Conservation (phyloP, 2,113 vertebrate species). For the Clarias magur region DNA sequence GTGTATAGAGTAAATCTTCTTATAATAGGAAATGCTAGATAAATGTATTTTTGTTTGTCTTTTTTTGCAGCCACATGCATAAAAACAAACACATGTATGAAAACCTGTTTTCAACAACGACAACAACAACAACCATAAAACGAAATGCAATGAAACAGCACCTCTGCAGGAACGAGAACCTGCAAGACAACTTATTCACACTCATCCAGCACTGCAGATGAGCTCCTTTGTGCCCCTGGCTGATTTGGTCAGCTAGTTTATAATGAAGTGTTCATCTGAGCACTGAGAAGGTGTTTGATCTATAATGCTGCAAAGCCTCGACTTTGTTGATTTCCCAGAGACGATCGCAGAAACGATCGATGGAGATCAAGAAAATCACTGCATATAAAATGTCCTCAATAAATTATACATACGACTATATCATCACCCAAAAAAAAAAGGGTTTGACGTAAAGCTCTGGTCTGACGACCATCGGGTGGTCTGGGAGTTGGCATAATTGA, state of each 20-base stretch:
- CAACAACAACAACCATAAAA: not conserved
- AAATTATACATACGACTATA: not conserved
- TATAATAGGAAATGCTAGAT: too few species aligned
- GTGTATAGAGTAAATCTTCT: too few species aligned
- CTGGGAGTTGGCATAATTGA: not conserved
- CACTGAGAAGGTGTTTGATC: not conserved
- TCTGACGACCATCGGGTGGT: not conserved
- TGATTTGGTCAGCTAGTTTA: not conserved
- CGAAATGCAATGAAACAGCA: not conserved
- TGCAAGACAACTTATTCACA: not conserved
- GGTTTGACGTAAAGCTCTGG: not conserved
- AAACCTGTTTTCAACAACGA: not conserved
- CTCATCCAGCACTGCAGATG: not conserved
- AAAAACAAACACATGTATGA: not conserved
- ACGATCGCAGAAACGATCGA: not conserved
- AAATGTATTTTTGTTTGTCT: too few species aligned
- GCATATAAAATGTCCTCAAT: not conserved
- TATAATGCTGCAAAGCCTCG: not conserved
- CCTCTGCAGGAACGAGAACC: not conserved
- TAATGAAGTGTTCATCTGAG: not conserved
- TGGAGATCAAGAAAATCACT: not conserved
- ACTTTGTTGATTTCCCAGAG: not conserved
- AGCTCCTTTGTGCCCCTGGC: not conserved
- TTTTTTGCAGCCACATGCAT: not conserved
- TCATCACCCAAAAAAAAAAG: not conserved